A percentile compares a stretch with the other conserved stretches of the same genome.
phyloP scores from a whole-genome alignment of 2,888 invertebrate species.

The Choreutis nemorana region DNA sequence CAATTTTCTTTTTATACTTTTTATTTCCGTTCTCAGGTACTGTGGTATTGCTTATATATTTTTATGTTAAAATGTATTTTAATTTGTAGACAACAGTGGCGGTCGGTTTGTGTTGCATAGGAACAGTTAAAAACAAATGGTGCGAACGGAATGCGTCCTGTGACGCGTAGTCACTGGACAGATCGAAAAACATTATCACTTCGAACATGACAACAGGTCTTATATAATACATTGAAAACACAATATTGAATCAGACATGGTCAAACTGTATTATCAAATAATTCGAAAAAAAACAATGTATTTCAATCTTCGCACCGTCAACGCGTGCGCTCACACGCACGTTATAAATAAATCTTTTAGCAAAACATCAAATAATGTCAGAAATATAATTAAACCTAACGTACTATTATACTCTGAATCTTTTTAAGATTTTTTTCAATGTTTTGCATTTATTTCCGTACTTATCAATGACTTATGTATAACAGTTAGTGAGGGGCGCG shows the following conservation, averaged over 20 bases:
- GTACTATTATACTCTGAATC: conserved; percentile 58
- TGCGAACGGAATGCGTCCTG: not conserved
- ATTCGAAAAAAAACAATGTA: conserved; percentile 1
- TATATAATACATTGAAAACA: no score
- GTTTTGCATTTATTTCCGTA: conserved; percentile 17
- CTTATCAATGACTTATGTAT: conserved; percentile 26
- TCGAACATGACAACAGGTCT: no score
- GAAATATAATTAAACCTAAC: conserved; percentile 64
- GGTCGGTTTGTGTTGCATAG: not conserved
- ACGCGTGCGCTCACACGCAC: conserved; percentile 22
- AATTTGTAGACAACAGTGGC: not conserved
- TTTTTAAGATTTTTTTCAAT: conserved; percentile 20
- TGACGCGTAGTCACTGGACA: no score
- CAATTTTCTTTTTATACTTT: conserved; percentile 24
- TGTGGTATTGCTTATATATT: conserved; percentile 62
- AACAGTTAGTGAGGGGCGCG: conserved; percentile 33
- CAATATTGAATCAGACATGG: no score
- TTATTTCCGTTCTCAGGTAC: conserved; percentile 52
- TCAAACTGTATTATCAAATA: no score
- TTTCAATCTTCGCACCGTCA: conserved; percentile 12
- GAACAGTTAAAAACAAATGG: not conserved
- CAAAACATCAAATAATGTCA: conserved; percentile 64
- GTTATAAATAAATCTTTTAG: conserved; percentile 57
- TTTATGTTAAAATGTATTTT: not conserved
- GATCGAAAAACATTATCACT: no score